phyloP scores from a whole-genome alignment of 2,797 vertebrate species.

The Eremophila alpestris region DNA sequence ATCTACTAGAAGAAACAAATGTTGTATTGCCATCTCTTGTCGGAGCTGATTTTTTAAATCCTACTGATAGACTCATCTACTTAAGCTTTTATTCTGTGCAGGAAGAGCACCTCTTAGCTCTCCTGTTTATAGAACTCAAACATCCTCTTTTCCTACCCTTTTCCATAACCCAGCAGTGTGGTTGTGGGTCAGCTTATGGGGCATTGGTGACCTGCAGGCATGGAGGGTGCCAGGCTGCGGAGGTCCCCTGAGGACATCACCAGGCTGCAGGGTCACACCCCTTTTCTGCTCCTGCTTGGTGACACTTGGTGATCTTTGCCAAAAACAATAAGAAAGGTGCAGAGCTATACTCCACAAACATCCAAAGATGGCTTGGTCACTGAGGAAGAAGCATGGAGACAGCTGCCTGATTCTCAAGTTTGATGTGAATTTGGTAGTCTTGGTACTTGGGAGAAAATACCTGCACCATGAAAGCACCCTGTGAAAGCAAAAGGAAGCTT shows the following conservation, averaged over 20 bases:
- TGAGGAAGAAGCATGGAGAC: not conserved
- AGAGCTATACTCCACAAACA: not conserved
- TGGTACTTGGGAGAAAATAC: not conserved
- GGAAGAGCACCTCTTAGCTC: not conserved
- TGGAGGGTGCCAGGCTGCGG: not conserved
- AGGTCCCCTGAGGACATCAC: not conserved
- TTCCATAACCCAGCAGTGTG: not conserved
- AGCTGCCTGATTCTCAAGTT: not conserved
- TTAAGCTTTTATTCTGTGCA: not conserved
- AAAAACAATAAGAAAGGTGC: not conserved
- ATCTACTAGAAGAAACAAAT: slow-evolving; percentile 53
- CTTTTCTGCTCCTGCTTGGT: not conserved
- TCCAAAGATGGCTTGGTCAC: not conserved
- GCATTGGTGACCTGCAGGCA: rapidly evolving
- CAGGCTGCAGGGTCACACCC: not conserved
- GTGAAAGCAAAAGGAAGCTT: not conserved
- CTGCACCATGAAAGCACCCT: not conserved
- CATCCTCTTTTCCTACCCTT: not conserved
- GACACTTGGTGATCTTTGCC: not conserved
- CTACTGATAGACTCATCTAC: slow-evolving; percentile 12
- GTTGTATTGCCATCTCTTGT: slow-evolving; percentile 45
- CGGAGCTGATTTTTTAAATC: slow-evolving; percentile 29
- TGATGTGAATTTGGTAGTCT: not conserved
- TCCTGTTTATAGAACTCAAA: not conserved
- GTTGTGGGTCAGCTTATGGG: not conserved